Conservation (phyloP, 1,140 invertebrate genomes). For the Lepidotrigona ventralis region DNA sequence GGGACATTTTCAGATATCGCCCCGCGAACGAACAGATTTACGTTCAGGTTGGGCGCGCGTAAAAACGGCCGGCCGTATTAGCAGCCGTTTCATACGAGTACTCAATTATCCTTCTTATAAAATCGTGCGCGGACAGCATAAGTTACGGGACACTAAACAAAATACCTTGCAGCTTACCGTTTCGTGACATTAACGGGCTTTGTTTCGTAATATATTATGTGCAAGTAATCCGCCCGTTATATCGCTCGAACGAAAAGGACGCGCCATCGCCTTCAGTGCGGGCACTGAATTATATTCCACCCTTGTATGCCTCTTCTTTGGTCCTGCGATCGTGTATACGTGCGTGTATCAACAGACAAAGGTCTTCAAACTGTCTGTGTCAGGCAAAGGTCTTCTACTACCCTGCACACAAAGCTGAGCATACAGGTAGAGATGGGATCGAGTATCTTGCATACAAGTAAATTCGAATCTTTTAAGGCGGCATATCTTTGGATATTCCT, state of each 20-base stretch:
- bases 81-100: slow-evolving; percentile 36
- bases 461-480: too few species aligned
- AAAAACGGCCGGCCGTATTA: slow-evolving; percentile 38
- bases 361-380: too few species aligned
- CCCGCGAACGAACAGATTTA: slow-evolving; percentile 33
- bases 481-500: too few species aligned
- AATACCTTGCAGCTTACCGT: slow-evolving; percentile 38
- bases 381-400: background rate
- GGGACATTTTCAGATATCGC: slow-evolving; percentile 33
- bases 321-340: too few species aligned
- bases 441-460: background rate
- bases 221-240: slow-evolving; percentile 45
- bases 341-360: too few species aligned
- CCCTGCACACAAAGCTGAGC: background rate
- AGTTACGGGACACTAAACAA: slow-evolving; percentile 50
- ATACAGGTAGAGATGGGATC: background rate
- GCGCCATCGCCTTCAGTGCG: background rate
- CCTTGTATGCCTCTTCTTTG: background rate
- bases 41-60: slow-evolving; percentile 24
- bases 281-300: slow-evolving; percentile 40
- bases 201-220: slow-evolving; percentile 46
- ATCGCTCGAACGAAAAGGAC: slow-evolving; percentile 1
- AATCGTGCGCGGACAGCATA: slow-evolving; percentile 44
- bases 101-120: slow-evolving; percentile 44
- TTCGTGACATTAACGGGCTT: slow-evolving; percentile 46